Base-by-base conservation (phyloP, 2,797 vertebrate species). In the Sphenopsis melanotis region DNA sequence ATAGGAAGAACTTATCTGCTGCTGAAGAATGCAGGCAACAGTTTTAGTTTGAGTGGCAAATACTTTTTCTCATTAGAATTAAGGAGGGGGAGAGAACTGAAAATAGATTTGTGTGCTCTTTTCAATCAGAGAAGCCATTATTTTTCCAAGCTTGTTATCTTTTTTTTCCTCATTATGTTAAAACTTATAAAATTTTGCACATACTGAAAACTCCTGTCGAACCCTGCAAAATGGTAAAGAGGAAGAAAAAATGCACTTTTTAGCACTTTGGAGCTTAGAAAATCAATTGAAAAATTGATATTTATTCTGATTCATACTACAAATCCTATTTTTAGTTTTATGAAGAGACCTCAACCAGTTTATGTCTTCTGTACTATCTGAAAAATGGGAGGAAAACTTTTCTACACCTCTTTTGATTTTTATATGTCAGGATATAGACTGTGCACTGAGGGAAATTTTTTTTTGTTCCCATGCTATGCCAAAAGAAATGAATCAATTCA, bases 1-100 rank as follows among this genome's bases (percentile, higher is more conserved):
- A 90, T 91, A 88, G 87, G 76, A 88, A 87, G 82, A 93, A 93
- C 17, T 87, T 88, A 95, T 97, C 95, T 96, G 89, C 83, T 64
- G 83, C 71, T 94, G 89, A 94, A 90, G 94, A 95, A 90, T 90
- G 83, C 76, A 77, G 53, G 85, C 93, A 83, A 87, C 86, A 82
- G 72, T 84, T 91, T 89, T 69, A 92, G 70, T 93, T 24, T 95
- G 75, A 93, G 72, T 49, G 81, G 57, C 39, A 42, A 89, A 79
- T 89, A 89, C 61, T 94, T 89, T 69, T 90, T 63, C 49, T 85
- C n/a, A 37, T 52, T 87, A 70, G 32, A 82, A 26, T 56, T 83
- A 61, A 64, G 37, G 47, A 55, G 20, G 19, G 15, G 21, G 12
- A 47, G n/a, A 77, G 59, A 82, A 71, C 39, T 60, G 27, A 74